phyloP scores from a whole-genome alignment of 2,113 vertebrate species.

The Corythornis vintsioides region DNA sequence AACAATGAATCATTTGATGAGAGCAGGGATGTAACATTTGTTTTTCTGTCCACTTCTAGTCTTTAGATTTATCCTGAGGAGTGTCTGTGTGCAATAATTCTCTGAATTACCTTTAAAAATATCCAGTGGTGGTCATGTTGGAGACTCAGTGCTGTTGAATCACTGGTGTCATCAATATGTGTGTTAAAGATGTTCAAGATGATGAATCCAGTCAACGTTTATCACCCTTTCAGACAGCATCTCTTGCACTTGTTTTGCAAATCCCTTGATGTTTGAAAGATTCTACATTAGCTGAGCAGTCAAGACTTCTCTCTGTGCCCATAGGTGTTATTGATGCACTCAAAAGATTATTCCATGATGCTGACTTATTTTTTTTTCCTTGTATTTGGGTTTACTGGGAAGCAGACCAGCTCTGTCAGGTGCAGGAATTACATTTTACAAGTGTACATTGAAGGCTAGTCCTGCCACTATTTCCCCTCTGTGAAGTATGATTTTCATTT shows the following conservation, averaged over 20 bases:
- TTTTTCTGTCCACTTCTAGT: neutral
- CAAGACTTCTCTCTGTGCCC: neutral
- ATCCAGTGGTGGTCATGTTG: neutral
- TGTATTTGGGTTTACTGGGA: neutral
- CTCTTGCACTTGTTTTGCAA: neutral
- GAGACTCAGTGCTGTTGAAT: neutral
- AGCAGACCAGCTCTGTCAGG: neutral
- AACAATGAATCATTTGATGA: neutral
- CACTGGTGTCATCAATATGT: neutral
- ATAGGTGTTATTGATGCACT: neutral
- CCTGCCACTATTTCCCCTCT: neutral
- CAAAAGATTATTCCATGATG: neutral
- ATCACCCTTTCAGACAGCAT: neutral
- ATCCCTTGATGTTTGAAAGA: neutral
- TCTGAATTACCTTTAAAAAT: neutral
- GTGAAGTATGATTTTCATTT: neutral
- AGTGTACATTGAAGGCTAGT: neutral
- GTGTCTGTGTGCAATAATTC: neutral
- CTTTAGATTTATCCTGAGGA: neutral
- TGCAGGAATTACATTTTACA: neutral
- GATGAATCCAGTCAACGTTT: neutral
- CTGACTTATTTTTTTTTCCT: neutral
- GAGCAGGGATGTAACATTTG: neutral
- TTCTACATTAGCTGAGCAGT: neutral
- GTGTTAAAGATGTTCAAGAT: neutral